Conservation (phyloP, 2,113 vertebrate genomes). For the Embiotoca jacksoni region DNA sequence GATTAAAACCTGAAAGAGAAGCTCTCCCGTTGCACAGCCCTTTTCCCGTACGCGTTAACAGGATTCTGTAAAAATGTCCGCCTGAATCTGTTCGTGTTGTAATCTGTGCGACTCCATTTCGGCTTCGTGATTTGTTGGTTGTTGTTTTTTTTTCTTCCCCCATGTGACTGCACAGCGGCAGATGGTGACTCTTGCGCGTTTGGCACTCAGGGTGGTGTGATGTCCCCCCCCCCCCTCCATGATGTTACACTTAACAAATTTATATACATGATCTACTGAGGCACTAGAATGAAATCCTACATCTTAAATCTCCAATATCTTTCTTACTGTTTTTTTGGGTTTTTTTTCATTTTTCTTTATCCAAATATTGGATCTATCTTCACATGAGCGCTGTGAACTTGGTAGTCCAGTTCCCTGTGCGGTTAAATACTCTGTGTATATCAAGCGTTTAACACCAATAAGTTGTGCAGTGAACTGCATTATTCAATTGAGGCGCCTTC, state of each 20-base stretch:
- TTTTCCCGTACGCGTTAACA: too few relatives aligned
- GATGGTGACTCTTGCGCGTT: conserved; percentile 16
- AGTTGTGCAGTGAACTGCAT: neutral
- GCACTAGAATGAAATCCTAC: neutral
- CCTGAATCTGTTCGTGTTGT: too few relatives aligned
- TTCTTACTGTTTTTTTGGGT: too few relatives aligned
- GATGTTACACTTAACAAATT: conserved; percentile 6
- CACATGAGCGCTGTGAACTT: neutral
- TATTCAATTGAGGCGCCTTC: neutral
- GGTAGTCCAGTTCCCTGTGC: too few relatives aligned
- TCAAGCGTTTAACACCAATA: too few relatives aligned
- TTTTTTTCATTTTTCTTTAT: too few relatives aligned
- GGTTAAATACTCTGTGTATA: too few relatives aligned
- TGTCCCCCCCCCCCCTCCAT: neutral
- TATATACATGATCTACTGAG: neutral
- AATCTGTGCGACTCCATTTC: too few relatives aligned
- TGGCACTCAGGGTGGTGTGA: conserved; percentile 18
- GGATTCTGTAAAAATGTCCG: too few relatives aligned
- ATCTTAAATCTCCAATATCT: too few relatives aligned
- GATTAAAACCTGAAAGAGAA: too few relatives aligned
- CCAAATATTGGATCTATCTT: neutral
- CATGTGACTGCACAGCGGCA: conserved; percentile 11
- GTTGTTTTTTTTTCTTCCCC: neutral
- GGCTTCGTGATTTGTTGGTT: neutral
- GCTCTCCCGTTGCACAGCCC: too few relatives aligned